Evolutionary conservation across 2,113 vertebrate genomes (phyloP).

Genomic region (Eonycteris spelaea): DNA sequence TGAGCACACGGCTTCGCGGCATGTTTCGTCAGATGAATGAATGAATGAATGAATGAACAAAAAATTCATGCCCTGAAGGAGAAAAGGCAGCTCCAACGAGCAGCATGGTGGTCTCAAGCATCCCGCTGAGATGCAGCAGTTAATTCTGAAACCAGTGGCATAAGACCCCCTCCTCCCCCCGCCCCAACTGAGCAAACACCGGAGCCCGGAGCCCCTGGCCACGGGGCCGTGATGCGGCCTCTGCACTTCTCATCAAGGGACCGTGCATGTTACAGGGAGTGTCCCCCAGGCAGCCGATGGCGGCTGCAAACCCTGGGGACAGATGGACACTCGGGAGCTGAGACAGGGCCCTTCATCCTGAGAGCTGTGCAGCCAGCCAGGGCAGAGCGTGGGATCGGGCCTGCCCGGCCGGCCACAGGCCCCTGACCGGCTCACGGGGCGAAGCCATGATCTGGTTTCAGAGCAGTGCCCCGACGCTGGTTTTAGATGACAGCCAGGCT

Average conservation of each 20-base stretch:
- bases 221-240: fast-evolving
- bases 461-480: background rate
- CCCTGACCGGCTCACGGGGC: background rate
- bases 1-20: background rate
- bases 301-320: background rate
- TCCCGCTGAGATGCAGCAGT: background rate
- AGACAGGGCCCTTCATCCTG: background rate
- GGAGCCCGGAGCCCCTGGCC: fast-evolving
- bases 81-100: background rate
- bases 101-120: background rate
- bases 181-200: too few species aligned
- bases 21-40: background rate
- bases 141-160: background rate
- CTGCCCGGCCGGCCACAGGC: too few species aligned
- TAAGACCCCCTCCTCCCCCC: too few species aligned
- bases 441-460: background rate
- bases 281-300: too few species aligned
- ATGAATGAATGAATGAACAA: background rate
- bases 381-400: background rate
- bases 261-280: fast-evolving
- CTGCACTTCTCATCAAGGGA: background rate
- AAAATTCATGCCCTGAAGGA: background rate
- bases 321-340: background rate
- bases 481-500: background rate
- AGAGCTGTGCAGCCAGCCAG: background rate